A percentile compares a stretch with the other conserved stretches of the same genome.
Evolutionary conservation across 1,140 invertebrate genomes (phyloP).

Genomic region (Lanistes nyassanus): DNA sequence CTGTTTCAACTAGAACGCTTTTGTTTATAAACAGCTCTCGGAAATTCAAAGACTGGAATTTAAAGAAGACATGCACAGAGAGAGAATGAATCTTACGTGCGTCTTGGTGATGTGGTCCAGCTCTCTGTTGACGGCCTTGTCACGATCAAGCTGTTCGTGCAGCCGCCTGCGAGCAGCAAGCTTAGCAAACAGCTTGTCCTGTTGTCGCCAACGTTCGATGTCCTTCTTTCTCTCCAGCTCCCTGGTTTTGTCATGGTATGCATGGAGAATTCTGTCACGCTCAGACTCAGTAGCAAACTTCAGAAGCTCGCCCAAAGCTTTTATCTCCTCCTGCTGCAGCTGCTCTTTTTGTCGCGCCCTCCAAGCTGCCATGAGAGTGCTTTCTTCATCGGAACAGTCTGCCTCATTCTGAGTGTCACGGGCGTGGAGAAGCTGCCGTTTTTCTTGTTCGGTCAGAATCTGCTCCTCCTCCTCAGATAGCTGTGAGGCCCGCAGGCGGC

Average conservation of each 20-base stretch:
- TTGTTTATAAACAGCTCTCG: too few species aligned
- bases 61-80: conserved; percentile 4
- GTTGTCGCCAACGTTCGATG: conserved; percentile 39
- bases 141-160: conserved; percentile 57
- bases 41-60: too few species aligned
- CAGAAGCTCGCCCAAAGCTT: conserved; percentile 44
- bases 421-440: not conserved
- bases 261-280: conserved; percentile 47
- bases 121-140: conserved; percentile 56
- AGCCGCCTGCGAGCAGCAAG: conserved; percentile 60
- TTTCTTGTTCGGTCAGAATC: not conserved
- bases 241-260: conserved; percentile 47
- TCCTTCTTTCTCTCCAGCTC: conserved; percentile 35
- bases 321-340: conserved; percentile 33
- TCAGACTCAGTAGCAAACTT: conserved; percentile 46
- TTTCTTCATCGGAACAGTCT: conserved; percentile 53
- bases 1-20: not conserved
- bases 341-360: conserved; percentile 47
- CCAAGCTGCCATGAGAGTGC: conserved; percentile 49
- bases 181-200: conserved; percentile 58
- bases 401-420: conserved; percentile 50
- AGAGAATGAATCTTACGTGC: conserved; percentile 48
- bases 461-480: not conserved
- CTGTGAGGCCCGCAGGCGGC: conserved; percentile 6
- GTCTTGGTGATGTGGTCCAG: conserved; percentile 57